A percentile compares a stretch with the other conserved stretches of the same genome.
Evolutionary conservation across 1,140 invertebrate species (phyloP).

Genomic region (Drosophila pandora): DNA sequence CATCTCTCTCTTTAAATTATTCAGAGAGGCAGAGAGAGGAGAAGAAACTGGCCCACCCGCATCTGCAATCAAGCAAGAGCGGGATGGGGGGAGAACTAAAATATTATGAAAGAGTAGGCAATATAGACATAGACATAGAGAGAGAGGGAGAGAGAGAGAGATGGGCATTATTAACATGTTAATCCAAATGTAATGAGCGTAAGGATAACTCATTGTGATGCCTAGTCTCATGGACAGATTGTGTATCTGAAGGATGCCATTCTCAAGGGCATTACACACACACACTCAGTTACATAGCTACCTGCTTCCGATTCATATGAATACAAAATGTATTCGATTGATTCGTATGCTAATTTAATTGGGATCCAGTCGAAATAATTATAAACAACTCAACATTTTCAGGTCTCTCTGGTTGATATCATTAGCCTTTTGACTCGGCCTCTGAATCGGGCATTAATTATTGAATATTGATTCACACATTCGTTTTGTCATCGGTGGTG

Average conservation of each 20-base stretch:
- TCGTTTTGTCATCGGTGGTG: background rate
- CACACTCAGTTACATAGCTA: background rate
- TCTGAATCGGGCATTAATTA: background rate
- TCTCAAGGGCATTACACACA: constrained; percentile 24
- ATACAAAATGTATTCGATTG: constrained; percentile 48
- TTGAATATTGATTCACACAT: constrained; percentile 2
- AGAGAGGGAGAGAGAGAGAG: background rate
- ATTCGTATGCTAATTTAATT: constrained; percentile 54
- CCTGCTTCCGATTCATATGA: constrained; percentile 15
- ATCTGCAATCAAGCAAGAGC: constrained; percentile 23
- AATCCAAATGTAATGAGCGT: constrained; percentile 80
- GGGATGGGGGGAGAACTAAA: background rate
- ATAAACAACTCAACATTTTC: constrained; percentile 30
- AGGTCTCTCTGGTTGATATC: background rate
- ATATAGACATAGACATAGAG: background rate
- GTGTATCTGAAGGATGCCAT: constrained; percentile 4
- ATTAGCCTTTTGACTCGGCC: constrained; percentile 3
- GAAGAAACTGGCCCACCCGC: constrained; percentile 4
- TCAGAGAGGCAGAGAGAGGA: constrained; percentile 12
- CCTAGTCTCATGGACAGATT: constrained; percentile 40
- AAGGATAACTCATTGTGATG: constrained; percentile 71
- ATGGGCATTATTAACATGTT: constrained; percentile 75
- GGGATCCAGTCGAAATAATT: constrained; percentile 45
- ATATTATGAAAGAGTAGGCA: background rate
- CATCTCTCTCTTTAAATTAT: constrained; percentile 45